Percentiles rank a stretch among this genome's conserved stretches.
phyloP scores from a whole-genome alignment of 2,888 invertebrate species.

The Pseudeuparius sepicola region DNA sequence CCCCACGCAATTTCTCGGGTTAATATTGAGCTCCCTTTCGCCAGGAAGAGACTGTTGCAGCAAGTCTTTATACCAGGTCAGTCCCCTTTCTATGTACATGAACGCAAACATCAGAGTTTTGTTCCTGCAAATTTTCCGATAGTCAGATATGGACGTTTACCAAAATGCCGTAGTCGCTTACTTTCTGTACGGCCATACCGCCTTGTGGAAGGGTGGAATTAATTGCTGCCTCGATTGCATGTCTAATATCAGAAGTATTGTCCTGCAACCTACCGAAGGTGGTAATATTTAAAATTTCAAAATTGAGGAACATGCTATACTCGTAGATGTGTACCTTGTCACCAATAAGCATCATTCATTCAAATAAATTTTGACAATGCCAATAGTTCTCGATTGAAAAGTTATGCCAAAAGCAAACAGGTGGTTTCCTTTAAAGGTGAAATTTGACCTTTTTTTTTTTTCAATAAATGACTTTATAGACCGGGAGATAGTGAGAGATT shows the following conservation, averaged over 20 bases:
- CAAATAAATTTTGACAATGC: too few species aligned
- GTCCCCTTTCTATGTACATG: slow-evolving; percentile 82
- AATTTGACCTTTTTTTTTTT: too few species aligned
- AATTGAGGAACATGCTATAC: too few species aligned
- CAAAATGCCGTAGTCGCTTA: slow-evolving; percentile 40
- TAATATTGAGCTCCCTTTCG: slow-evolving; percentile 74
- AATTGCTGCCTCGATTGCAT: slow-evolving; percentile 77
- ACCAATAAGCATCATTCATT: too few species aligned
- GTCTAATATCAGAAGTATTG: slow-evolving; percentile 84
- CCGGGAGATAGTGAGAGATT: too few species aligned
- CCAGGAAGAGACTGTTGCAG: slow-evolving; percentile 80
- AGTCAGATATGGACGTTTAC: neutral
- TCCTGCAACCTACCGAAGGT: slow-evolving; percentile 95
- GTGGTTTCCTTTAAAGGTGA: too few species aligned
- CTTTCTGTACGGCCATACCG: slow-evolving; percentile 94
- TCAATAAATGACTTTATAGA: too few species aligned
- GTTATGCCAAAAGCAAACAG: too few species aligned
- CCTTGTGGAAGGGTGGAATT: slow-evolving; percentile 83
- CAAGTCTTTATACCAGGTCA: slow-evolving; percentile 88
- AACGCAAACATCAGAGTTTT: slow-evolving; percentile 94
- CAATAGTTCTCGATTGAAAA: too few species aligned
- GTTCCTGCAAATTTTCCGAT: slow-evolving; percentile 60
- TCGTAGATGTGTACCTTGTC: too few species aligned
- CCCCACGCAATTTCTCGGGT: slow-evolving; percentile 93
- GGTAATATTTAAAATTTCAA: too few species aligned